A percentile compares a stretch with the other conserved stretches of the same genome.
These are phyloP conservation scores for Epinephelus awoara DNA, from an alignment of 2,797 vertebrate species.

Conservation along the genomic window DNA sequence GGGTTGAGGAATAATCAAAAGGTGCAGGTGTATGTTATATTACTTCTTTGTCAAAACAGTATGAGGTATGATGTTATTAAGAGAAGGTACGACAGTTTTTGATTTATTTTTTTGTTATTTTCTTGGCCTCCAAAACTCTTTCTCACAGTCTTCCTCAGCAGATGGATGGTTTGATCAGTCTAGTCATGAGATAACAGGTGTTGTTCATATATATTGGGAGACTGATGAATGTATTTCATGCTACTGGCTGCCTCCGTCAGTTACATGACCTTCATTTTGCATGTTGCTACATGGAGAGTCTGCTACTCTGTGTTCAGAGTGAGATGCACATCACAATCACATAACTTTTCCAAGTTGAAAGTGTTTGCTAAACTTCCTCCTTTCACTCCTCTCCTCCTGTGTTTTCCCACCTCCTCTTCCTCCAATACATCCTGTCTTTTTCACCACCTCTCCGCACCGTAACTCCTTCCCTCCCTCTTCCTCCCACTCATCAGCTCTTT, in stretches of 20 bases:
- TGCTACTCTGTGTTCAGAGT: neutral
- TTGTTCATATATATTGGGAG: no score
- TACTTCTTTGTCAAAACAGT: no score
- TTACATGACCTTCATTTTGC: neutral
- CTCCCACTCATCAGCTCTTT: conserved; percentile 11
- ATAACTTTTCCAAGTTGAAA: neutral
- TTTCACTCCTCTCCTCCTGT: conserved; percentile 6
- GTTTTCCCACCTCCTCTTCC: conserved; percentile 36
- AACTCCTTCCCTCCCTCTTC: conserved; percentile 6
- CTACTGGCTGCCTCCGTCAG: neutral
- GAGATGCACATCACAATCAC: neutral
- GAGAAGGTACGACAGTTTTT: no score
- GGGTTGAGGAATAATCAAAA: no score
- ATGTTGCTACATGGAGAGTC: neutral
- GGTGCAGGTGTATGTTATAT: no score
- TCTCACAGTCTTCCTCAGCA: no score
- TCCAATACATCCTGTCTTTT: conserved; percentile 34
- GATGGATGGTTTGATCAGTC: no score
- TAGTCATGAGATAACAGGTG: no score
- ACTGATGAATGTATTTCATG: neutral
- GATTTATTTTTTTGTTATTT: no score
- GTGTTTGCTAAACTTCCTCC: neutral
- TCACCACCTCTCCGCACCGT: conserved; percentile 37
- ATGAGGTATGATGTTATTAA: no score
- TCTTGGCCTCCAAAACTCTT: no score